Evolutionary conservation across 2,113 vertebrate genomes (phyloP).

Genomic region (Leuciscus idus): DNA sequence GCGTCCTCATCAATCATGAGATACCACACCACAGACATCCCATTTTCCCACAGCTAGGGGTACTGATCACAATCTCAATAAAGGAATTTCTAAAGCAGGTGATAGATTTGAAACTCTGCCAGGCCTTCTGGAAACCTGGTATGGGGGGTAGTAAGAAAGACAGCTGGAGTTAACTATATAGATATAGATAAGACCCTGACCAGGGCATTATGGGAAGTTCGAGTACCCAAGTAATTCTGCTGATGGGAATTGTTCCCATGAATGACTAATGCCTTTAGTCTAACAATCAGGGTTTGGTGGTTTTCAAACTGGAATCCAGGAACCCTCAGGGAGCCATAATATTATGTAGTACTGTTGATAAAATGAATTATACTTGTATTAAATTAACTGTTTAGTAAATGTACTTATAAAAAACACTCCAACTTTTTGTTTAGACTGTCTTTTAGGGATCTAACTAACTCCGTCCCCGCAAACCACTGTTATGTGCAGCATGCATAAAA

Average conservation of each 20-base stretch:
- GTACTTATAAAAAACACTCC: not conserved
- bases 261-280: not conserved
- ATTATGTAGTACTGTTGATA: not conserved
- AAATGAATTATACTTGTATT: not conserved
- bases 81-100: conserved; percentile 39
- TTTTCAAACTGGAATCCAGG: not conserved
- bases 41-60: conserved; percentile 30
- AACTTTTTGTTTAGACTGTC: not conserved
- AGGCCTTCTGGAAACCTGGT: conserved; percentile 31
- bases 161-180: conserved; percentile 18
- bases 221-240: not conserved
- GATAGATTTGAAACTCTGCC: conserved; percentile 40
- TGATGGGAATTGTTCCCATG: conserved; percentile 20
- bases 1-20: conserved; percentile 29
- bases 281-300: conserved; percentile 21
- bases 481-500: not conserved
- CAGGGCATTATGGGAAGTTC: not conserved
- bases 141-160: conserved; percentile 37
- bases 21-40: conserved; percentile 23
- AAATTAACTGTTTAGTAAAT: not conserved
- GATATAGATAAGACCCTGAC: conserved; percentile 30
- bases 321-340: not conserved
- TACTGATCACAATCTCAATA: conserved; percentile 37
- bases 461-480: not conserved
- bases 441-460: not conserved